Conservation (phyloP, 92 coral and sea anemone genomes). For the Epizoanthus illoricatus region DNA sequence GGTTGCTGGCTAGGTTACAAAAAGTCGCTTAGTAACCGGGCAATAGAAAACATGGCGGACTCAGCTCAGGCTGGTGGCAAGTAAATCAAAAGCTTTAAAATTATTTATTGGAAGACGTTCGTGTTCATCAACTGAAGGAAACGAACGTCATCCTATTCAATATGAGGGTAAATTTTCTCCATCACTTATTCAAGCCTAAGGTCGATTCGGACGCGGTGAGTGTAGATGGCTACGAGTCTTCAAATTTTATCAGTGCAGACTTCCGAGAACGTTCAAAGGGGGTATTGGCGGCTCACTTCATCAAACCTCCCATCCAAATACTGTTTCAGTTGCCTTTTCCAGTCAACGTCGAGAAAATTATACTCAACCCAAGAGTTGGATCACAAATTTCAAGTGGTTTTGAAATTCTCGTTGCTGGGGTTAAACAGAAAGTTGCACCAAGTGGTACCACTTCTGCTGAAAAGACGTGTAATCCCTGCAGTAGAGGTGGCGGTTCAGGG, state of each 20-base stretch:
- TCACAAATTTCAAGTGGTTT: slow-evolving; percentile 88
- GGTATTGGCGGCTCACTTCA: slow-evolving; percentile 87
- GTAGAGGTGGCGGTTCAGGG: neutral
- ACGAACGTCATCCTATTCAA: neutral
- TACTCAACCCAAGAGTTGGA: slow-evolving; percentile 88
- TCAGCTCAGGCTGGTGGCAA: neutral
- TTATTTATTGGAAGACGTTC: neutral
- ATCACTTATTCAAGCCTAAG: slow-evolving; percentile 72
- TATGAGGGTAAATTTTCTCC: slow-evolving; percentile 76
- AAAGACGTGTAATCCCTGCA: no score
- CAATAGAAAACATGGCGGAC: slow-evolving; percentile 56
- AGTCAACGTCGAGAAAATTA: slow-evolving; percentile 68
- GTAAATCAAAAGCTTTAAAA: neutral
- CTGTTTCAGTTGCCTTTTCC: slow-evolving; percentile 86
- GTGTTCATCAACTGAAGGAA: neutral
- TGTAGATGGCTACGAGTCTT: slow-evolving; percentile 81
- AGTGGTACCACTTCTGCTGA: neutral
- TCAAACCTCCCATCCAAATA: slow-evolving; percentile 79
- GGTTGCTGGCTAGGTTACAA: slow-evolving; percentile 10
- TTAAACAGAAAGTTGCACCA: slow-evolving; percentile 26
- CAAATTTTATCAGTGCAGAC: slow-evolving; percentile 69
- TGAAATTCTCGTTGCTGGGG: slow-evolving; percentile 81
- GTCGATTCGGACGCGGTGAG: slow-evolving; percentile 74
- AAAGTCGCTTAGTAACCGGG: slow-evolving; percentile 28
- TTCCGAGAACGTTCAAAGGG: slow-evolving; percentile 71